Evolutionary conservation across 2,797 vertebrate species (phyloP).

Genomic region (Diplodus sargus): DNA sequence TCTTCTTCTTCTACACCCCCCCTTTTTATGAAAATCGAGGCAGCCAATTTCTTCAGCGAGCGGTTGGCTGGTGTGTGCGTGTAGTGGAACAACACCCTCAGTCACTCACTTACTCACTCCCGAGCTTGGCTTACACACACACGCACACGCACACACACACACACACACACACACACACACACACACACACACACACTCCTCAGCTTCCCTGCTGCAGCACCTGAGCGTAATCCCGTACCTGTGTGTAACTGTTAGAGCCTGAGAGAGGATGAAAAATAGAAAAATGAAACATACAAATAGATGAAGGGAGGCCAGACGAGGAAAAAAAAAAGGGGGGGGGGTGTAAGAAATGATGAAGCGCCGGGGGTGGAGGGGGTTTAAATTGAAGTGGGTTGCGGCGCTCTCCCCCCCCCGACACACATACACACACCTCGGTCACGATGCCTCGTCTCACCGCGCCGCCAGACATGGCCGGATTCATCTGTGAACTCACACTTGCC

Average conservation of each 20-base stretch:
- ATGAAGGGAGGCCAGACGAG: neutral
- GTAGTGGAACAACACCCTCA: conserved; percentile 44
- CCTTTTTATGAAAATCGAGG: conserved; percentile 62
- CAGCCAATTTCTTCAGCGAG: conserved; percentile 70
- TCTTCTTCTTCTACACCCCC: too few species aligned
- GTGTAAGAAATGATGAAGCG: conserved; percentile 19
- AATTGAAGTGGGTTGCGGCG: conserved; percentile 49
- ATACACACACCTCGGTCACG: conserved; percentile 52
- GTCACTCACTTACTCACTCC: conserved; percentile 16
- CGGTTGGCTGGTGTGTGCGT: conserved; percentile 20
- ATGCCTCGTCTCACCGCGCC: conserved; percentile 31
- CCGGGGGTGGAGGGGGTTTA: conserved; percentile 27
- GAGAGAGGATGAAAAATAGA: conserved; percentile 5
- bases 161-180: conserved; percentile 29
- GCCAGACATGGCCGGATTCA: conserved; percentile 44
- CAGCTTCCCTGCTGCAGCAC: conserved; percentile 55
- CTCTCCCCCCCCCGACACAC: conserved; percentile 23
- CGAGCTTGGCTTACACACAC: neutral
- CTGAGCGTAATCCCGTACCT: conserved; percentile 52
- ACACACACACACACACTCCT: conserved; percentile 31
- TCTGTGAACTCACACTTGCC: conserved; percentile 46
- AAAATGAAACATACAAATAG: conserved; percentile 24
- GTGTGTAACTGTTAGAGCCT: conserved; percentile 24
- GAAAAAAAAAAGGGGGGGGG: neutral
- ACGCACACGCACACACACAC: conserved; percentile 32